Conservation (phyloP, 2,888 invertebrate genomes). For the Pseudococcus jackbeardsleyi region DNA sequence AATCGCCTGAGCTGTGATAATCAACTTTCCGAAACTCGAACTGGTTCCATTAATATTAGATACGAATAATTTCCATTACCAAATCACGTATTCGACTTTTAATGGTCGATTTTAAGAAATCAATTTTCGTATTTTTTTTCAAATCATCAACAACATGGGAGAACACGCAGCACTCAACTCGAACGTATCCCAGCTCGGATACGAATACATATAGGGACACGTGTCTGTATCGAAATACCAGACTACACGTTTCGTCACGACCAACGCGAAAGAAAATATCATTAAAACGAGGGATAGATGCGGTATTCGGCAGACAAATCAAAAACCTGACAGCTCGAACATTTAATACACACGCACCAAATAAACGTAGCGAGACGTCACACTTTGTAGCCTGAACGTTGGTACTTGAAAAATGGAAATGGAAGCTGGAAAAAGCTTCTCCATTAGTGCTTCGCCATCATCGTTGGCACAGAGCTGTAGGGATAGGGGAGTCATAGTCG, state of each 20-base stretch:
- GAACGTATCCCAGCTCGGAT: neutral
- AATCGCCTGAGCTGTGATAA: neutral
- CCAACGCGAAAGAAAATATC: neutral
- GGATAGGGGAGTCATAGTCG: neutral
- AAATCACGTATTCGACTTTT: neutral
- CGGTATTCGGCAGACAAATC: neutral
- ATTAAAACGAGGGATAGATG: neutral
- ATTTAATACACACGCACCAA: neutral
- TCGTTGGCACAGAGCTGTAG: neutral
- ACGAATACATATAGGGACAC: neutral
- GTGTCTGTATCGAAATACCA: neutral
- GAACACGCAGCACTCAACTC: neutral
- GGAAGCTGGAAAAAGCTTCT: slow-evolving; percentile 5
- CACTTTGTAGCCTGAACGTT: neutral
- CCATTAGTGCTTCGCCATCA: slow-evolving; percentile 16
- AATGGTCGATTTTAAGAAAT: neutral
- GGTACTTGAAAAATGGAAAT: slow-evolving; percentile 8
- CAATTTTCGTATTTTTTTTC: neutral
- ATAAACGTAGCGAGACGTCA: neutral
- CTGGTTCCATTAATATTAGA: neutral
- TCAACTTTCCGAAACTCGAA: neutral
- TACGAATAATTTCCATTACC: neutral
- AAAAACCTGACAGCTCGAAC: slow-evolving; percentile 1
- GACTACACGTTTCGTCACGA: slow-evolving; percentile 18
- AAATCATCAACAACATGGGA: neutral